phyloP scores from a whole-genome alignment of 1,140 invertebrate species.

The Drosophila serrata region DNA sequence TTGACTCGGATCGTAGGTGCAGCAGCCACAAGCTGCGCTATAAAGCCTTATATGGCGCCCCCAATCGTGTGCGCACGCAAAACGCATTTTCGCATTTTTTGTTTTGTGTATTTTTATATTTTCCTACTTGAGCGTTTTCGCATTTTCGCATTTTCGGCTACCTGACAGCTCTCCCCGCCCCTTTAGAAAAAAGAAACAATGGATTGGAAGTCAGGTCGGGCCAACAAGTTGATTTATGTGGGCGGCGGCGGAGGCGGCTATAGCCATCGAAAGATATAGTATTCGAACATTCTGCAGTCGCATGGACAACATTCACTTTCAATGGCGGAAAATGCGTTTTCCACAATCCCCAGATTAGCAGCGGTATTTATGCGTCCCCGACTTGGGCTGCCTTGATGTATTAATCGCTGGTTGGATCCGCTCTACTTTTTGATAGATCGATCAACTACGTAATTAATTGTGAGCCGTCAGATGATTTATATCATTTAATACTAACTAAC shows the following conservation, averaged over 20 bases:
- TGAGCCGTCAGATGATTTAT: constrained; percentile 43
- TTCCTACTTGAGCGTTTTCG: constrained; percentile 36
- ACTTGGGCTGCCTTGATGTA: constrained; percentile 36
- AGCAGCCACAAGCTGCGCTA: constrained; percentile 60
- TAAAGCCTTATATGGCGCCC: constrained; percentile 75
- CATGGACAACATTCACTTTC: constrained; percentile 76
- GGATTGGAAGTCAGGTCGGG: constrained; percentile 35
- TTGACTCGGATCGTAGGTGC: constrained; percentile 61
- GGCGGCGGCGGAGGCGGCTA: constrained; percentile 58
- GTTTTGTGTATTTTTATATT: constrained; percentile 73
- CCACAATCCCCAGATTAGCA: constrained; percentile 37
- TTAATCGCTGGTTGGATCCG: constrained; percentile 43
- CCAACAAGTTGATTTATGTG: constrained; percentile 78
- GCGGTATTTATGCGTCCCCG: constrained; percentile 30
- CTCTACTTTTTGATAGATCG: constrained; percentile 47
- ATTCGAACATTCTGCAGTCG: constrained; percentile 45
- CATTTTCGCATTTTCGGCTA: constrained; percentile 68
- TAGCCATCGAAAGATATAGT: constrained; percentile 35
- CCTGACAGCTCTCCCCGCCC: constrained; percentile 31
- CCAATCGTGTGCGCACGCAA: constrained; percentile 71
- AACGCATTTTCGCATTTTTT: constrained; percentile 75
- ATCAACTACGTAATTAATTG: constrained; percentile 43
- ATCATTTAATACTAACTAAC: constrained; percentile 19
- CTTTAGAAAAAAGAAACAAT: constrained; percentile 51
- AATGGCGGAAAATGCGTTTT: constrained; percentile 72